Base-by-base conservation (phyloP, 2,888 invertebrate genomes). In the Apamea anceps region DNA sequence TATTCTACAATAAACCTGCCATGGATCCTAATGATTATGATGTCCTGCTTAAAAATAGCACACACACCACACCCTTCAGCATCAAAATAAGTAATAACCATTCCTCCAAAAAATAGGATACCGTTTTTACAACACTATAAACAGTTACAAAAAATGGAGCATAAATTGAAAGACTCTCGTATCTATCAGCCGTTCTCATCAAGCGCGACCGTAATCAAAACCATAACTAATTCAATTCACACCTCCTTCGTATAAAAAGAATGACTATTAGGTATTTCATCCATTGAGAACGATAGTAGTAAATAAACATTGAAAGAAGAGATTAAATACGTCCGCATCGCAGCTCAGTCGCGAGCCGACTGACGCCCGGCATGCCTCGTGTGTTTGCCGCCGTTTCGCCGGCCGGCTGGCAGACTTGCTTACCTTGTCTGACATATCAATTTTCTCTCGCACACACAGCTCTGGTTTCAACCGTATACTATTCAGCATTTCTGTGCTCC, bases 381-480 rank as follows among this genome's bases (percentile, higher is more conserved):
- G 73, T 82, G 74, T 75, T 83, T 77, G 78, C 81, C 80, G 81
- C 82, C 74, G 88, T 90, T 86, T 88, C 89, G 84, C 84, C 88
- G 85, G 79, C 82, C 85, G 85, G 77, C 82, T 85, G 88, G 90
- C 91, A 91, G 91, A 93, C 94, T 94, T 93, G 95, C 96, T 94
- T 93, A 90, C 96, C 96, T 96, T 96, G 95, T 96, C 96, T 95
- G 90, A 89, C 94, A 92, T 95, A 95, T 94, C 93, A 93, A 92
- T 94, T 95, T 95, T 92, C 95, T 93, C 93, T 94, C 94, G 92
- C 94, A 94, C 94, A 91, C 93, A 88, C 85, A 88, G 91, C 88
- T 91, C 88, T 87, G 88, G 86, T 90, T 90, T 88, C 87, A 88
- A 91, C 85, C 85, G 88, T 87, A 90, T 84, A 92, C 94, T 92